Base-by-base conservation (phyloP, 2,888 invertebrate genomes). In the Pyrochroa serraticornis region DNA sequence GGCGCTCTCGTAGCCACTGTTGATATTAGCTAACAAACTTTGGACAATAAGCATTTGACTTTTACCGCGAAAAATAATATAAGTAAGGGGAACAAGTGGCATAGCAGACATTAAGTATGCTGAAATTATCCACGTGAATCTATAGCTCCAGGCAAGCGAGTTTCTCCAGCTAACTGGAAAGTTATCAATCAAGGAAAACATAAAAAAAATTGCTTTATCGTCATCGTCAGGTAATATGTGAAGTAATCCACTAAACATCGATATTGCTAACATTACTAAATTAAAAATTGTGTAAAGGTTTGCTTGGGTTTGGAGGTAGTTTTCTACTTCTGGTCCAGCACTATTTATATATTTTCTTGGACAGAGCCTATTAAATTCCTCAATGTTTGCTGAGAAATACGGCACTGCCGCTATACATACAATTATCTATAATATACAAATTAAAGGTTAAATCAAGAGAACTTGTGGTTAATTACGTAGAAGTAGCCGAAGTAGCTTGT, bases 131-230 rank as follows among this genome's bases (percentile, higher is more conserved):
- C 10, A 42, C 10, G 30, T 42, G 7, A 10, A 8, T 14, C 42
- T 30, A 1, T 31, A 1, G 7, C n/a, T 3, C 42, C 42, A 42
- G 5, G 22, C 22, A 5, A 22, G 22, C 6, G 31, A 8, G 30
- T 10, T 42, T 22, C 5, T 12, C 7, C 6, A 31, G 9, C 3
- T 2, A 10, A 10, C 22, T 22, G 42, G 30, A 42, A 42, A 42
- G 30, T 42, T 8, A 9, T 42, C 42, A 42, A 42, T 22, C 7
- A 42, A 9, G 32, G 31, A 9, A 31, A 42, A 42, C 5, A 42
- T 42, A n/a, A 42, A 42, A 8, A 42, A 42, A 31, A 42, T 42
- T 6, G 22, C 32, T n/a, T 42, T 42, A 42, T 42, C 42, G 30
- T 42, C 42, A 3, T 42, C 42, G 6, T 42, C 42, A 1, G 42